These are phyloP conservation scores for Macrotis lagotis DNA, from an alignment of 2,113 vertebrate genomes.

Conservation along the genomic window DNA sequence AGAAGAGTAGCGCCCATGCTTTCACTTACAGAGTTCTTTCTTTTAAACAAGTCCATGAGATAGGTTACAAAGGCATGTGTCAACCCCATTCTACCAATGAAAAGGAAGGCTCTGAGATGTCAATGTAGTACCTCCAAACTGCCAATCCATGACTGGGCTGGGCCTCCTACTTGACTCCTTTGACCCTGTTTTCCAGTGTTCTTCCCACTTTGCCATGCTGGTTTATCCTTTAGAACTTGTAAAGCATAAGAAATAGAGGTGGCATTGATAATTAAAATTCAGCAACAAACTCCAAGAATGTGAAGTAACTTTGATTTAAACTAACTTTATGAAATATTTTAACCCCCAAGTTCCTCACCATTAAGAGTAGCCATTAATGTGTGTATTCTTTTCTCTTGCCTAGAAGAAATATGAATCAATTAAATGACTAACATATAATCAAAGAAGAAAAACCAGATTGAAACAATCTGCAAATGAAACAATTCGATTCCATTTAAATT, in stretches of 20 bases:
- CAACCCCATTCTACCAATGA: not conserved
- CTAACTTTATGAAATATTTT: not conserved
- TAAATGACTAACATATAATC: not conserved
- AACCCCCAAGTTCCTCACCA: not conserved
- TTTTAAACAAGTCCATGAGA: not conserved
- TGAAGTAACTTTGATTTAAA: not conserved
- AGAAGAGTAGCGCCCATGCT: not conserved
- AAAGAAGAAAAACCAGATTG: not conserved
- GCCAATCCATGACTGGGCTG: not conserved
- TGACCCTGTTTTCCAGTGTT: not conserved
- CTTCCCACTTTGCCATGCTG: not conserved
- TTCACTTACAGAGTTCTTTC: not conserved
- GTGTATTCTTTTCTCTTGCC: not conserved
- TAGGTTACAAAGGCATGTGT: not conserved
- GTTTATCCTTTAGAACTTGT: not conserved
- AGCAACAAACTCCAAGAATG: not conserved
- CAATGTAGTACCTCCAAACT: not conserved
- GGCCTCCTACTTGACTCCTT: not conserved
- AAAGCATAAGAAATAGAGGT: not conserved
- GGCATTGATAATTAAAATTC: not conserved
- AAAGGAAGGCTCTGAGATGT: not conserved
- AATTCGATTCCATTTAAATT: not conserved
- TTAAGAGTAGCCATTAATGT: not conserved
- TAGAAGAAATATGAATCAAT: not conserved
- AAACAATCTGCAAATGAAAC: not conserved